Percentiles rank a stretch among this genome's conserved stretches.
Evolutionary conservation across 2,797 vertebrate genomes (phyloP).

Genomic region (Lepilemur ruficaudatus): DNA sequence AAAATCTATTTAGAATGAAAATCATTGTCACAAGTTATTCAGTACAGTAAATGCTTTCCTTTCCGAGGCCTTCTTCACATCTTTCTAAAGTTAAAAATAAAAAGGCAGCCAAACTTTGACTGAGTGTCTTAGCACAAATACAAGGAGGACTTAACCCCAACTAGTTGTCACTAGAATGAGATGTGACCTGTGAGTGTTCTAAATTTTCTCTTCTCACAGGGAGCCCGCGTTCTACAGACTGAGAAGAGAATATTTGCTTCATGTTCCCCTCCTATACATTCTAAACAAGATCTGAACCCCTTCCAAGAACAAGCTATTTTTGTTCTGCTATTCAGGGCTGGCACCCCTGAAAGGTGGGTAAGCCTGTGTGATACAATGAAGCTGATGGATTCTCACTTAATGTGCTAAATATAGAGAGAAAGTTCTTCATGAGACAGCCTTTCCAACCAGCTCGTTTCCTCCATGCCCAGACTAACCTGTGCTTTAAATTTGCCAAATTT

Average conservation of each 20-base stretch:
- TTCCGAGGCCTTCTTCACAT: constrained; percentile 5
- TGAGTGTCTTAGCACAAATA: constrained; percentile 13
- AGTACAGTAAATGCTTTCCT: constrained; percentile 14
- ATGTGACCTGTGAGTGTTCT: constrained; percentile 33
- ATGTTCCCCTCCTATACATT: background rate
- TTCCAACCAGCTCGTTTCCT: background rate
- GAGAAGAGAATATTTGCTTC: constrained; percentile 43
- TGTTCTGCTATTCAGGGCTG: constrained; percentile 13
- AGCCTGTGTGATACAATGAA: background rate
- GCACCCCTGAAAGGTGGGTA: background rate
- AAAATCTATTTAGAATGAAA: constrained; percentile 60
- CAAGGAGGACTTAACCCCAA: constrained; percentile 3
- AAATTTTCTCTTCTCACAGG: constrained; percentile 59
- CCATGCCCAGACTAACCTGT: background rate
- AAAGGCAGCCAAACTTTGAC: constrained; percentile 7
- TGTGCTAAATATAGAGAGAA: constrained; percentile 22
- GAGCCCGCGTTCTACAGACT: background rate
- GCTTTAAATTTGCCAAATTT: background rate
- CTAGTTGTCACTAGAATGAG: constrained; percentile 7
- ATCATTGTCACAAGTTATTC: constrained; percentile 53
- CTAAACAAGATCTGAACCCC: constrained; percentile 47
- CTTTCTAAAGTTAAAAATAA: constrained; percentile 56
- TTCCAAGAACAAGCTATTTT: constrained; percentile 34
- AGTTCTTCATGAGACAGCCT: background rate
- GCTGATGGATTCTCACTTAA: background rate